A percentile compares a stretch with the other conserved stretches of the same genome.
Conservation (phyloP, 1,140 invertebrate genomes). For the Argopecten irradians region DNA sequence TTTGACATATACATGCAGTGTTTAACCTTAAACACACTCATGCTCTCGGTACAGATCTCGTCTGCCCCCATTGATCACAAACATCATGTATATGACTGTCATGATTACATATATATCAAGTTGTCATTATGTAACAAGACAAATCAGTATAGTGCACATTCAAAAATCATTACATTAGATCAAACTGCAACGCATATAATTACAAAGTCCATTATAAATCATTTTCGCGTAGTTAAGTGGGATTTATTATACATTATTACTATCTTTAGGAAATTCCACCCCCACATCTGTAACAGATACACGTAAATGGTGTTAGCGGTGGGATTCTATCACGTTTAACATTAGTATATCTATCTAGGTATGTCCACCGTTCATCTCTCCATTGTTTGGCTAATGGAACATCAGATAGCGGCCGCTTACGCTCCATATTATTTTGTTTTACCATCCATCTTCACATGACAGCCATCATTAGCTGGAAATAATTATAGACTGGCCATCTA, state of each 20-base stretch:
- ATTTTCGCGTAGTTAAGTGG: not conserved
- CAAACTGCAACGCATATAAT: not conserved
- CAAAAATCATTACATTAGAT: not conserved
- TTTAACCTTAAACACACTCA: too few relatives aligned
- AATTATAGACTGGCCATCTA: constrained; percentile 16
- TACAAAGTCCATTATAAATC: not conserved
- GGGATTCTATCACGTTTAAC: not conserved
- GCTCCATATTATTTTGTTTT: constrained; percentile 18
- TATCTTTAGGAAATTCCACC: not conserved
- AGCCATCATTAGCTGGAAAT: constrained; percentile 9
- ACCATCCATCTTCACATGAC: not conserved
- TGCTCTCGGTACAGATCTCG: not conserved
- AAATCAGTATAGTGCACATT: not conserved
- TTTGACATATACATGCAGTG: too few relatives aligned
- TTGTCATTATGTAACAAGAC: not conserved
- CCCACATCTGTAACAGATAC: not conserved
- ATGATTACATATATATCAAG: not conserved
- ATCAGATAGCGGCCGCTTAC: not conserved
- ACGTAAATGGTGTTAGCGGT: not conserved
- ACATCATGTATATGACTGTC: not conserved
- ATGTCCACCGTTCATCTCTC: not conserved
- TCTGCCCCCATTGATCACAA: not conserved
- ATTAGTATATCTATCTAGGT: not conserved
- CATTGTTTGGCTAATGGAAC: constrained; percentile 2
- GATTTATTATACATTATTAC: not conserved